These are phyloP conservation scores for Euglossa dilemma DNA, from an alignment of 1,140 invertebrate genomes.

Conservation along the genomic window DNA sequence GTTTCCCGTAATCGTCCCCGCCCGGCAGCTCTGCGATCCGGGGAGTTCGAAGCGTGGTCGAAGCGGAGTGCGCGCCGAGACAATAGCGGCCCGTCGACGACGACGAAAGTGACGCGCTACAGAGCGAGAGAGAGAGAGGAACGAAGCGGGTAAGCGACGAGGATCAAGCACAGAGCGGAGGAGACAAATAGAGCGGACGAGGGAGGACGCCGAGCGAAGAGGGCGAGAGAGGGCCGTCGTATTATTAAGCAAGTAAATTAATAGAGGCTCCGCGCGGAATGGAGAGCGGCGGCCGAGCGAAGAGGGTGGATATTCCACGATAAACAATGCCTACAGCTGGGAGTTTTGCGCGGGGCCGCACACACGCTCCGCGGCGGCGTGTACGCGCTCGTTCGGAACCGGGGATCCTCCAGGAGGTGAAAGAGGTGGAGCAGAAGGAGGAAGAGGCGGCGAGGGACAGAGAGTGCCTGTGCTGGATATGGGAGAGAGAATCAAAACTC, in stretches of 20 bases:
- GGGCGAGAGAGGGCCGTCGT: slow-evolving; percentile 64
- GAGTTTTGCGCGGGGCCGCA: slow-evolving; percentile 38
- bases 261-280: slow-evolving; percentile 73
- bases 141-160: background rate
- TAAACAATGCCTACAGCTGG: slow-evolving; percentile 74
- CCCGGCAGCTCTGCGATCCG: slow-evolving; percentile 12
- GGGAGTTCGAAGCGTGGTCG: background rate
- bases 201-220: slow-evolving; percentile 35
- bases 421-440: background rate
- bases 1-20: slow-evolving; percentile 59
- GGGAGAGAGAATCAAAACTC: slow-evolving; percentile 29
- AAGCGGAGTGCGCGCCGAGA: slow-evolving; percentile 3
- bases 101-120: slow-evolving; percentile 55
- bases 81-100: slow-evolving; percentile 54
- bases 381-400: background rate
- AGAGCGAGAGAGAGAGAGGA: slow-evolving; percentile 7
- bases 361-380: slow-evolving; percentile 11
- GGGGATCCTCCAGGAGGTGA: background rate
- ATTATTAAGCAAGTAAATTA: slow-evolving; percentile 82
- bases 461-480: slow-evolving; percentile 8
- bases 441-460: background rate
- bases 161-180: background rate
- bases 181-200: slow-evolving; percentile 32
- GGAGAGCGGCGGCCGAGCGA: slow-evolving; percentile 43
- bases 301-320: slow-evolving; percentile 72